Evolutionary conservation across 2,797 vertebrate species (phyloP).

Genomic region (Hypotaenidia okinawae): DNA sequence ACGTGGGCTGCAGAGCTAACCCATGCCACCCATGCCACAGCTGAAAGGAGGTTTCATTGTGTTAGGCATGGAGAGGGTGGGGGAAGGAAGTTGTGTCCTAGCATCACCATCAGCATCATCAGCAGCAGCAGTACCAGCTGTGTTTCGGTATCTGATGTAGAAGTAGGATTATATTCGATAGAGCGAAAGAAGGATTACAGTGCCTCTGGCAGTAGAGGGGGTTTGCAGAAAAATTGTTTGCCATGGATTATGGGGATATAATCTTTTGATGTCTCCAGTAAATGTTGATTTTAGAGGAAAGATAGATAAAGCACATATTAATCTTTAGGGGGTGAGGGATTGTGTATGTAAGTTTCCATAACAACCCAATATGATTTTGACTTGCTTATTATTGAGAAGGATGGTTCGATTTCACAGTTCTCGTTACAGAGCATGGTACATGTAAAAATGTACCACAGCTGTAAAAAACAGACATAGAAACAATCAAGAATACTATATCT

Average conservation of each 20-base stretch:
- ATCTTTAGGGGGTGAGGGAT: background rate
- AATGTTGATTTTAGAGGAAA: constrained; percentile 32
- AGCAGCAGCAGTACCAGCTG: constrained; percentile 26
- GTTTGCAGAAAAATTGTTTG: constrained; percentile 54
- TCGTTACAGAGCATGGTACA: background rate
- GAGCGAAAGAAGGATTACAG: constrained; percentile 61
- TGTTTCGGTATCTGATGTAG: constrained; percentile 24
- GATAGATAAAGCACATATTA: background rate
- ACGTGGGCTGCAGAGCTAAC: background rate
- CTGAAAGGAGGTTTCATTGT: background rate
- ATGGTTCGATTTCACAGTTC: background rate
- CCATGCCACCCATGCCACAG: background rate
- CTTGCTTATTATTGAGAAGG: background rate
- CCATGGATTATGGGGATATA: constrained; percentile 46
- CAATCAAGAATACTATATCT: background rate
- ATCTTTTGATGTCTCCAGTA: constrained; percentile 53
- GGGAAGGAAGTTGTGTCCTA: background rate
- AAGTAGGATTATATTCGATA: constrained; percentile 59
- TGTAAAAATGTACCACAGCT: background rate
- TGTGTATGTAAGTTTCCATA: background rate
- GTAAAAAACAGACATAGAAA: background rate
- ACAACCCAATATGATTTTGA: background rate
- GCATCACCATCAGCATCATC: background rate
- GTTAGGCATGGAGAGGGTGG: background rate
- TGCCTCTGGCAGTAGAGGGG: constrained; percentile 43